phyloP scores from a whole-genome alignment of 2,888 invertebrate species.

The Punctoribates punctum region DNA sequence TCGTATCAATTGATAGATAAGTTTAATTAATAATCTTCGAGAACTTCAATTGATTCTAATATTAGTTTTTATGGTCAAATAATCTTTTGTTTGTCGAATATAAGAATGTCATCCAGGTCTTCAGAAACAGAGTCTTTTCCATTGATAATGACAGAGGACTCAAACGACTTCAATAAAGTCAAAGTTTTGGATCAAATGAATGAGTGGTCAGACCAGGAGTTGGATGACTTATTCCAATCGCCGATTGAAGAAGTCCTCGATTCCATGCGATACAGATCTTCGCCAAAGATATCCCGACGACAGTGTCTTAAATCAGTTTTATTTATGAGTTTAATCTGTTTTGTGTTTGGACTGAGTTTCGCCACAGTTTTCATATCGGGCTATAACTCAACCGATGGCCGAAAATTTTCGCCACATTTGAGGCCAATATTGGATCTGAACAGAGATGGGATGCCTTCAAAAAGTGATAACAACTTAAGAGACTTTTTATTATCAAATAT shows the following conservation, averaged over 20 bases:
- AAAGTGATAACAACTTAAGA: neutral
- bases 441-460: neutral
- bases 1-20: too few species aligned
- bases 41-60: too few species aligned
- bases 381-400: neutral
- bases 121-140: neutral
- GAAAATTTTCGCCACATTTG: too few species aligned
- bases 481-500: neutral
- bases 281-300: neutral
- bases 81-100: too few species aligned
- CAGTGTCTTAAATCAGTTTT: neutral
- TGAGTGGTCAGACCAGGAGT: conserved; percentile 6
- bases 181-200: neutral
- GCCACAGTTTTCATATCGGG: neutral
- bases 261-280: neutral
- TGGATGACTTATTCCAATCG: neutral
- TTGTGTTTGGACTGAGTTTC: neutral
- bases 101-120: neutral
- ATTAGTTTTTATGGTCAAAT: too few species aligned
- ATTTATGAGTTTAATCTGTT: neutral
- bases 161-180: neutral
- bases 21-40: too few species aligned
- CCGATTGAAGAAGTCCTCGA: neutral
- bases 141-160: neutral
- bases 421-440: too few species aligned